These are phyloP conservation scores for Tokudaia muenninki DNA, from an alignment of 2,797 vertebrate species.

Conservation along the genomic window DNA sequence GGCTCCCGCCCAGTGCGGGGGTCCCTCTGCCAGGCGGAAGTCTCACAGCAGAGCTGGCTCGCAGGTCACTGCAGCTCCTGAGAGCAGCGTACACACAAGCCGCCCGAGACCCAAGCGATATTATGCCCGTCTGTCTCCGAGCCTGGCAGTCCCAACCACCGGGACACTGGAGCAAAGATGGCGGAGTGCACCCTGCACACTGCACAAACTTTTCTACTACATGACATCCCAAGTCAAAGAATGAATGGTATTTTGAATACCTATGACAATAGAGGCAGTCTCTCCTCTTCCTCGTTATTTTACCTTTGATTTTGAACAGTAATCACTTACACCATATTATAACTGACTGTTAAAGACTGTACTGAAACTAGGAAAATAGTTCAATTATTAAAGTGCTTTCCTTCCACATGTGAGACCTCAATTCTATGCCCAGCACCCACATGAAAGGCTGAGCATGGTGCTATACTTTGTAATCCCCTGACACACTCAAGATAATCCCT, in stretches of 20 bases:
- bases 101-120: too few relatives aligned
- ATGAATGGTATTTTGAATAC: background rate
- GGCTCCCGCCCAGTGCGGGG: too few relatives aligned
- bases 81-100: too few relatives aligned
- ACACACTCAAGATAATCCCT: background rate
- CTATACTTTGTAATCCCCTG: background rate
- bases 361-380: background rate
- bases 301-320: background rate
- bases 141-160: too few relatives aligned
- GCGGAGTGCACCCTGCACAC: too few relatives aligned
- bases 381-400: background rate
- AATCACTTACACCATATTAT: background rate
- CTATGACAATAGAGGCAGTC: background rate
- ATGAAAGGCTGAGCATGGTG: background rate
- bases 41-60: too few relatives aligned
- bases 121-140: too few relatives aligned
- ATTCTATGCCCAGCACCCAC: background rate
- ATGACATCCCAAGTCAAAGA: background rate
- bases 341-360: background rate
- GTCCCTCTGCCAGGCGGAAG: too few relatives aligned
- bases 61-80: too few relatives aligned
- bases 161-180: too few relatives aligned
- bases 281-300: background rate
- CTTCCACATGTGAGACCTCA: background rate
- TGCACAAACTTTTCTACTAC: background rate